Conservation (phyloP, 1,140 invertebrate species). For the Riptortus pedestris region DNA sequence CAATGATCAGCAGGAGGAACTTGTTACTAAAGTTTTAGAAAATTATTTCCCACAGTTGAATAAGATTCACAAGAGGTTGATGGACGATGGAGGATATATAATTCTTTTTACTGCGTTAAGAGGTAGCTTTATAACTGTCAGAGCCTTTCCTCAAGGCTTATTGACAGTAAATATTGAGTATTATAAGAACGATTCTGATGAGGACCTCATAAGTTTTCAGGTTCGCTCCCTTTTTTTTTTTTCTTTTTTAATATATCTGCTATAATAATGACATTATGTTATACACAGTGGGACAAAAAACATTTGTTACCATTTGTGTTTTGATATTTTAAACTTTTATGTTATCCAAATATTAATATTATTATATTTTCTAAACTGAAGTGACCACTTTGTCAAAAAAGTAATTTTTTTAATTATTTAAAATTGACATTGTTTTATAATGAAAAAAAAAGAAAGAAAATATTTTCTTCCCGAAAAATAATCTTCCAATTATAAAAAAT, state of each 20-base stretch:
- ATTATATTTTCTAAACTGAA: too few relatives aligned
- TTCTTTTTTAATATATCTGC: not conserved
- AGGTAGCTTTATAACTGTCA: slow-evolving; percentile 54
- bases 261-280: not conserved
- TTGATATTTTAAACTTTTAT: too few relatives aligned
- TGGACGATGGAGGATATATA: slow-evolving; percentile 54
- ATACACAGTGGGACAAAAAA: too few relatives aligned
- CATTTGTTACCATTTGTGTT: too few relatives aligned
- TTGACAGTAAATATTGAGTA: slow-evolving; percentile 72
- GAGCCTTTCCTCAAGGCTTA: slow-evolving; percentile 59
- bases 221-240: slow-evolving; percentile 47
- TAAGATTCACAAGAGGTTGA: slow-evolving; percentile 41
- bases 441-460: too few relatives aligned
- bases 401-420: too few relatives aligned
- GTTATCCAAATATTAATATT: too few relatives aligned
- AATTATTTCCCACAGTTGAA: slow-evolving; percentile 58
- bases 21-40: slow-evolving; percentile 54
- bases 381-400: too few relatives aligned
- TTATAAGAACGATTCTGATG: slow-evolving; percentile 59
- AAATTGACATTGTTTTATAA: too few relatives aligned
- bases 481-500: too few relatives aligned
- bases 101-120: slow-evolving; percentile 55
- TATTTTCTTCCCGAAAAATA: too few relatives aligned
- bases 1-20: slow-evolving; percentile 53
- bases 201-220: slow-evolving; percentile 59